phyloP scores from a whole-genome alignment of 2,113 vertebrate genomes.

The Rhodinocichla rosea region DNA sequence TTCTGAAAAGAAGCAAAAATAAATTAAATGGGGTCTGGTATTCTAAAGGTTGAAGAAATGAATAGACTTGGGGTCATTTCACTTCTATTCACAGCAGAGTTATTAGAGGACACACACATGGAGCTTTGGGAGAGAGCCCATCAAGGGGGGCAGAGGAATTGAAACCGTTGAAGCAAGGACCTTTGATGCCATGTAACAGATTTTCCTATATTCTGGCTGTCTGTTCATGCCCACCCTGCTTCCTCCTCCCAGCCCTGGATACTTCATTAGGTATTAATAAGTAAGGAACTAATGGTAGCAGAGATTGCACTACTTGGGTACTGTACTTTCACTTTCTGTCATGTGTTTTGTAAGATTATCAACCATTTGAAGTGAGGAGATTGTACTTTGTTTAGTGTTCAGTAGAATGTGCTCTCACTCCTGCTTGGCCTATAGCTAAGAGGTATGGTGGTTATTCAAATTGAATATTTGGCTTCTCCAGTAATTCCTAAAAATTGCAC shows the following conservation, averaged over 20 bases:
- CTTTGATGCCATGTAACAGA: not conserved
- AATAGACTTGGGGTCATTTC: not conserved
- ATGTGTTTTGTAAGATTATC: not conserved
- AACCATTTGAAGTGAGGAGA: not conserved
- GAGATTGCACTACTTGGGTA: not conserved
- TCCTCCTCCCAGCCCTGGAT: not conserved
- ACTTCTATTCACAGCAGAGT: not conserved
- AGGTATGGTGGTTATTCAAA: not conserved
- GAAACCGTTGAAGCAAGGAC: not conserved
- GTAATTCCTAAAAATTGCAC: not conserved
- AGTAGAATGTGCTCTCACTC: not conserved
- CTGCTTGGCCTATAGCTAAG: not conserved
- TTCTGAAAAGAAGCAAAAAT: not conserved
- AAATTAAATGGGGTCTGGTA: not conserved
- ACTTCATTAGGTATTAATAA: not conserved
- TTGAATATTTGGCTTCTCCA: not conserved
- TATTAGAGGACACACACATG: not conserved
- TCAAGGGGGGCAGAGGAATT: not conserved
- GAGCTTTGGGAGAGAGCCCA: not conserved
- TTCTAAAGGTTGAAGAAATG: not conserved
- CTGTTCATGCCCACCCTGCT: not conserved
- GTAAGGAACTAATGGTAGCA: not conserved
- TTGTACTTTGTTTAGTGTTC: not conserved
- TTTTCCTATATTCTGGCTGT: not conserved
- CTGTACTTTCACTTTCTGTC: not conserved